phyloP scores from a whole-genome alignment of 2,888 invertebrate species.

The Ametastegia equiseti region DNA sequence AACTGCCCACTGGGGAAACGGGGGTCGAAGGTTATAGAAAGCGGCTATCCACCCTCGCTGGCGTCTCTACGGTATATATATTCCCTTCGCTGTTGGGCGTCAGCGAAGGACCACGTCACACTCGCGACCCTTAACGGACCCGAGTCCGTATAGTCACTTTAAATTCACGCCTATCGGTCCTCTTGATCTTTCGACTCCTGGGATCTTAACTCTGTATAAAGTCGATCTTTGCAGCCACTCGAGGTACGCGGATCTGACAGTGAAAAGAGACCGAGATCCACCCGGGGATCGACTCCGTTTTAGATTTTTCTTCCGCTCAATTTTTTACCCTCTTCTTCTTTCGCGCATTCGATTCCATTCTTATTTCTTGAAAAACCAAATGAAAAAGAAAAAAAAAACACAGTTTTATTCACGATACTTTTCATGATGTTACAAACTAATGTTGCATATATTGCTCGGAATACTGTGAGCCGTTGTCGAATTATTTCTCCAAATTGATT shows the following conservation, averaged over 20 bases:
- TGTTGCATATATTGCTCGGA: too few species aligned
- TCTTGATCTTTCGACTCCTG: slow-evolving; percentile 35
- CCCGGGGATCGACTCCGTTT: background rate
- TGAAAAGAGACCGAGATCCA: slow-evolving; percentile 23
- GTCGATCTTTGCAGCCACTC: background rate
- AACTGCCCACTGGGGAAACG: slow-evolving; percentile 69
- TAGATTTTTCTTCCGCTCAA: background rate
- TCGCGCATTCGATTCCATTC: background rate
- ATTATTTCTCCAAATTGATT: too few species aligned
- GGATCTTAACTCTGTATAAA: slow-evolving; percentile 23
- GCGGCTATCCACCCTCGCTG: slow-evolving; percentile 45
- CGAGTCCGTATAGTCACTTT: slow-evolving; percentile 59
- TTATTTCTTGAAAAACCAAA: background rate
- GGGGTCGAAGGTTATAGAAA: slow-evolving; percentile 47
- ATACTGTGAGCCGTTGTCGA: too few species aligned
- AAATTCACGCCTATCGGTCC: slow-evolving; percentile 55
- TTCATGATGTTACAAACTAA: too few species aligned
- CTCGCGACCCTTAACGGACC: slow-evolving; percentile 52
- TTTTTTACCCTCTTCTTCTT: background rate
- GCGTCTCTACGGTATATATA: background rate
- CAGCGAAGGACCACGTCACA: slow-evolving; percentile 44
- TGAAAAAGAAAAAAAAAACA: too few species aligned
- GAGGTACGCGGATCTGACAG: slow-evolving; percentile 12
- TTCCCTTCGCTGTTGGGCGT: slow-evolving; percentile 32
- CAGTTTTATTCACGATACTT: too few species aligned